Base-by-base conservation (phyloP, 2,888 invertebrate species). In the Amphipoea oculea region DNA sequence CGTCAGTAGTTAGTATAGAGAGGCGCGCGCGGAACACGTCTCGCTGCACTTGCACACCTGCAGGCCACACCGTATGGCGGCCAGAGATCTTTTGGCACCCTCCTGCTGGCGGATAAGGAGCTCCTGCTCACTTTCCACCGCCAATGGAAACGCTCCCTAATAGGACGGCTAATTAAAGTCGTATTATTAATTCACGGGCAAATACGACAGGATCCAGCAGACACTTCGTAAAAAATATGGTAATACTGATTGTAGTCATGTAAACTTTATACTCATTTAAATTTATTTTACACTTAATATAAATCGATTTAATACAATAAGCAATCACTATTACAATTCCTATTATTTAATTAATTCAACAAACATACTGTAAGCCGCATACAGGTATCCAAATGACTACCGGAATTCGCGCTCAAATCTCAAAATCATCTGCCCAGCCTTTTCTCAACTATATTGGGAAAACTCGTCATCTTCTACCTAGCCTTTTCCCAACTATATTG, bases 271-370 rank as follows among this genome's bases (percentile, higher is more conserved):
- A 36, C 29, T 62, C 20, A 63, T 20, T 4, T 65, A 40, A 20
- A 40, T 65, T 40, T 65, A 66, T 66, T 66, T 40, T 66, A 66
- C 66, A 65, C 36, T 17, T 63, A 36, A 36, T 65, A 65, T 65
- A 20, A 65, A 65, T 20, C 36, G 36, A 65, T 20, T 5, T 40
- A 36, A 20, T 36, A 36, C 20, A 63, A 29, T 65, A 40, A 23
- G 23, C 65, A 23, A 40, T 67, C 12, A 66, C 12, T 40, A 40
- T 66, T 66, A 66, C 23, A 66, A 40, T 40, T 40, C n/a, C 11
- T 60, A 29, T n/a, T 14, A n/a, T 42, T 67, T n/a, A 14, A 66
- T n/a, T 23, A 42, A 66, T 42, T 66, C 4, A 67, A 42, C n/a
- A 45, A 68, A 45, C n/a, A 45, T 5, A 17, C 17, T 68, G n/a